Conservation (phyloP, 2,113 vertebrate genomes). For the Psammodynastes pulverulentus region DNA sequence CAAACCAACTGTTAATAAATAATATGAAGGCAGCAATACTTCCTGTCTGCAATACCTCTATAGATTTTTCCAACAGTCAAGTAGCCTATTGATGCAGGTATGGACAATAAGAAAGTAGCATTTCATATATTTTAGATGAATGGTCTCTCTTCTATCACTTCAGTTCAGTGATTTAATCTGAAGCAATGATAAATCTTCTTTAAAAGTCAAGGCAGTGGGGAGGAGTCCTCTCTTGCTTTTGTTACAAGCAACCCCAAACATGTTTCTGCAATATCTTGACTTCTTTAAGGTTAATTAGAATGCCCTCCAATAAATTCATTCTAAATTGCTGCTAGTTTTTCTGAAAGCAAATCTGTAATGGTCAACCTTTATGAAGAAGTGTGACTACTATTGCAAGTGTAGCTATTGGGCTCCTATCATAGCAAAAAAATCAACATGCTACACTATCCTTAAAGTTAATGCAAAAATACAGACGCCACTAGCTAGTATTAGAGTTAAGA, state of each 20-base stretch:
- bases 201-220: neutral
- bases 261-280: slow-evolving; percentile 1
- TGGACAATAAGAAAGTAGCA: slow-evolving; percentile 22
- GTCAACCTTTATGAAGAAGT: slow-evolving; percentile 1
- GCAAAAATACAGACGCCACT: neutral
- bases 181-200: slow-evolving; percentile 11
- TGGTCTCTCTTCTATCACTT: slow-evolving; percentile 17
- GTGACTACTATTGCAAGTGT: slow-evolving; percentile 35
- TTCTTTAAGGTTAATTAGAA: slow-evolving; percentile 49
- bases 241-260: slow-evolving; percentile 26
- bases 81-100: neutral
- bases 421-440: slow-evolving; percentile 16
- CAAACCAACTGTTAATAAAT: neutral
- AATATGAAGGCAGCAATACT: neutral
- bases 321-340: slow-evolving; percentile 13
- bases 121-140: slow-evolving; percentile 5
- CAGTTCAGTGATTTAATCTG: neutral
- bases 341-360: slow-evolving; percentile 37
- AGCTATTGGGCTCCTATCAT: slow-evolving; percentile 27
- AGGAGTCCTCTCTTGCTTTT: neutral
- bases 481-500: neutral
- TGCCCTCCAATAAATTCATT: neutral
- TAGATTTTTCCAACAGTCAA: neutral
- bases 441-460: neutral
- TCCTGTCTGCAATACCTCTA: neutral